Conservation (phyloP, 2,888 invertebrate genomes). For the Sicus ferrugineus region DNA sequence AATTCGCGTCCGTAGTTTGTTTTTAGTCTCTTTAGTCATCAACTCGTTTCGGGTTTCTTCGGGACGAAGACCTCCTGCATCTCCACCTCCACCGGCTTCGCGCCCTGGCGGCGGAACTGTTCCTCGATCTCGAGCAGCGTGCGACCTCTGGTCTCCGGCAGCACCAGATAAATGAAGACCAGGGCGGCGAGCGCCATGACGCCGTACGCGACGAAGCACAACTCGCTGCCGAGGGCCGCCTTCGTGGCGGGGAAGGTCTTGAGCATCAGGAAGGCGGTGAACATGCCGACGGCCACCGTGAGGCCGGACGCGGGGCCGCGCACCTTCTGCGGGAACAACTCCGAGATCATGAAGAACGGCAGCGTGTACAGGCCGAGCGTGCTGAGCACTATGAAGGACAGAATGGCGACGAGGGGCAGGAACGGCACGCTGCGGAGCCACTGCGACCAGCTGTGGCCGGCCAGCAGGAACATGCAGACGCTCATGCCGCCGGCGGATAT, state of each 20-base stretch:
- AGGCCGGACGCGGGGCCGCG: conserved; percentile 75
- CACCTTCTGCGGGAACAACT: conserved; percentile 72
- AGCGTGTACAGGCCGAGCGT: conserved; percentile 68
- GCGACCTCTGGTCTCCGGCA: conserved; percentile 77
- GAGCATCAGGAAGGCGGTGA: conserved; percentile 72
- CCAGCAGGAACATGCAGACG: conserved; percentile 69
- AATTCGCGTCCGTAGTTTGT: not conserved
- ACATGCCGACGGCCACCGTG: conserved; percentile 72
- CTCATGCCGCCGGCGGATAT: conserved; percentile 72
- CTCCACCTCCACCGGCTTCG: conserved; percentile 46
- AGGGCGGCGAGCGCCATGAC: conserved; percentile 69
- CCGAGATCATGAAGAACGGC: conserved; percentile 80
- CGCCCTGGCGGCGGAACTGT: conserved; percentile 48
- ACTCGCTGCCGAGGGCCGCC: conserved; percentile 67
- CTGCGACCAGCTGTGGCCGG: conserved; percentile 64
- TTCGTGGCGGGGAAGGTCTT: conserved; percentile 74
- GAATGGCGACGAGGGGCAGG: conserved; percentile 54
- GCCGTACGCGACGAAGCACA: conserved; percentile 73
- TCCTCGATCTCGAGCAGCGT: conserved; percentile 75
- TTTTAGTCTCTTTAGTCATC: not conserved
- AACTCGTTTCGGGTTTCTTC: conserved; percentile 14
- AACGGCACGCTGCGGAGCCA: conserved; percentile 50
- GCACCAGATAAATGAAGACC: conserved; percentile 68
- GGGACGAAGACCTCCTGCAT: conserved; percentile 49
- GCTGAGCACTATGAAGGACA: conserved; percentile 65